Percentiles rank a stretch among this genome's conserved stretches.
Evolutionary conservation across 2,113 vertebrate species (phyloP).

Genomic region (Zapornia atra): DNA sequence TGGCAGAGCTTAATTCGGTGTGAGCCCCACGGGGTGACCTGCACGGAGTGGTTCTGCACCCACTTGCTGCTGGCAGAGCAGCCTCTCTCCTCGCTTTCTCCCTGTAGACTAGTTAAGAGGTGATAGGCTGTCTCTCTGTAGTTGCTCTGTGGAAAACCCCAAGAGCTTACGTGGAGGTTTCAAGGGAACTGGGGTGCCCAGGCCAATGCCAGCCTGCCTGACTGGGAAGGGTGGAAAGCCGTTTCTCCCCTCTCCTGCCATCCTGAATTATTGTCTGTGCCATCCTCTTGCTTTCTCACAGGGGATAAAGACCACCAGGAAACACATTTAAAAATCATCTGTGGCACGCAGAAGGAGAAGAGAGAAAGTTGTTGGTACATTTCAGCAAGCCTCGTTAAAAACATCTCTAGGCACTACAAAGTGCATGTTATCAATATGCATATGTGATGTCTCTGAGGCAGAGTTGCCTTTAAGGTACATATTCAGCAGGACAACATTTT

Average conservation of each 20-base stretch:
- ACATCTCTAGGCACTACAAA: slow-evolving; percentile 82
- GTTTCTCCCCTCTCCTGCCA: background rate
- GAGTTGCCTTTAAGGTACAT: slow-evolving; percentile 81
- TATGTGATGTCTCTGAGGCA: slow-evolving; percentile 83
- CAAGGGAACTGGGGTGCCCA: fast-evolving
- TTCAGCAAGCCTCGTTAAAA: slow-evolving; percentile 80
- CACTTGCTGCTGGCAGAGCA: background rate
- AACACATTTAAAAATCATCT: slow-evolving; percentile 67
- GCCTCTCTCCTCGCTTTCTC: background rate
- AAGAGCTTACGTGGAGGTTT: background rate
- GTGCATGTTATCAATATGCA: slow-evolving; percentile 85
- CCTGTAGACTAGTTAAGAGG: fast-evolving
- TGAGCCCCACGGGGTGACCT: background rate
- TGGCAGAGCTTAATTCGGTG: background rate
- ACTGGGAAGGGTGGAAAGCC: background rate
- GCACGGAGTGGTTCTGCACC: fast-evolving
- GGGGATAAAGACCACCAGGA: slow-evolving; percentile 62
- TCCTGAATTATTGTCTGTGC: background rate
- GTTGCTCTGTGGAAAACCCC: background rate
- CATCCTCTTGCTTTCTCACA: slow-evolving; percentile 48
- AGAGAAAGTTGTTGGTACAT: slow-evolving; percentile 76
- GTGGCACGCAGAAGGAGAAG: slow-evolving; percentile 68
- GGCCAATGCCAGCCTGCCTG: fast-evolving
- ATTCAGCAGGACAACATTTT: slow-evolving; percentile 84
- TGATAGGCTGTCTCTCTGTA: background rate